These are phyloP conservation scores for Abramis brama DNA, from an alignment of 2,113 vertebrate genomes.

Conservation along the genomic window DNA sequence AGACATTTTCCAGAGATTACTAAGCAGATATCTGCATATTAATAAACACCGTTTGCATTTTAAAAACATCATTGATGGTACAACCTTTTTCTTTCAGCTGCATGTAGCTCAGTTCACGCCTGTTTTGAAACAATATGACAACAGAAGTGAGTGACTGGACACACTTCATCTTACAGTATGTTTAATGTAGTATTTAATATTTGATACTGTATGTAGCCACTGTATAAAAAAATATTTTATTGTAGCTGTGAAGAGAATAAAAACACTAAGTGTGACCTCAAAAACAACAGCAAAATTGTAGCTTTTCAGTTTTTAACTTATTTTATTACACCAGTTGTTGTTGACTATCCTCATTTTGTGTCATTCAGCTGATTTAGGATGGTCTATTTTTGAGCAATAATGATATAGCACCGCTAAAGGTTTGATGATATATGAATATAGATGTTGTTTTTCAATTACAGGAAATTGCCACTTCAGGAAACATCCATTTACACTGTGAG, in stretches of 20 bases:
- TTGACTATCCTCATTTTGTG: background rate
- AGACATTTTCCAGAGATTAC: background rate
- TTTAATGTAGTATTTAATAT: background rate
- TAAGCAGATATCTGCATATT: background rate
- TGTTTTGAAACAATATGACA: constrained; percentile 28
- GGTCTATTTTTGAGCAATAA: constrained; percentile 1
- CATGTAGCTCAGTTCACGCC: constrained; percentile 37
- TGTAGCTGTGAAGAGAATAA: background rate
- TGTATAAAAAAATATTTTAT: background rate
- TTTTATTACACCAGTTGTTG: background rate
- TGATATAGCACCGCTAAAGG: background rate
- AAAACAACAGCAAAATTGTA: background rate
- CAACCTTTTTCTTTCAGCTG: constrained; percentile 44
- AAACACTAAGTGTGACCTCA: background rate
- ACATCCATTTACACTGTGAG: constrained; percentile 1
- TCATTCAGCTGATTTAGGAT: background rate
- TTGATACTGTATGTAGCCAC: background rate
- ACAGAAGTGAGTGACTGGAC: constrained; percentile 13
- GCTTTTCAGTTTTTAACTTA: background rate
- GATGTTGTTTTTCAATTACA: constrained; percentile 22
- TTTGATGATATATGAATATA: background rate
- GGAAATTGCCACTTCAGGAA: constrained; percentile 3
- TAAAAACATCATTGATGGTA: background rate
- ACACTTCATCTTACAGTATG: background rate
- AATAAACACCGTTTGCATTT: constrained; percentile 4